Evolutionary conservation across 2,113 vertebrate genomes (phyloP).

Genomic region (Micronisus gabar): DNA sequence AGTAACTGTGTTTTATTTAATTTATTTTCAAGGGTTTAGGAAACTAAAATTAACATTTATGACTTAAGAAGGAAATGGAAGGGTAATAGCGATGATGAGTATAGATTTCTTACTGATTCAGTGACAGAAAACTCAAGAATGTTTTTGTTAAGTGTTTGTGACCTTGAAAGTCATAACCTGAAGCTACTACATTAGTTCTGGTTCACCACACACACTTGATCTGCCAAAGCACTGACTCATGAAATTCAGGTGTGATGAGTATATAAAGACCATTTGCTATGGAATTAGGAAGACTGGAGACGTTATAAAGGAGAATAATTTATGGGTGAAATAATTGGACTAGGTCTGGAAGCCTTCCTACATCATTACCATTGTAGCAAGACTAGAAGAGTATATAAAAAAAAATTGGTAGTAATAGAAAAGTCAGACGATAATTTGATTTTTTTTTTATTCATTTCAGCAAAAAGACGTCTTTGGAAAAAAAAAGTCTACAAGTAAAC

Average conservation of each 20-base stretch:
- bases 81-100: not conserved
- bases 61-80: not conserved
- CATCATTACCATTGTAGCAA: not conserved
- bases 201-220: slow-evolving; percentile 17
- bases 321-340: slow-evolving; percentile 49
- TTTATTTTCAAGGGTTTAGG: not conserved
- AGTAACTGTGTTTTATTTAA: not conserved
- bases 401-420: not conserved
- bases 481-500: not conserved
- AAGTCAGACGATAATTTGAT: not conserved
- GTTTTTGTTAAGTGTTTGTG: not conserved
- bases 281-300: slow-evolving; percentile 56
- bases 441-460: not conserved
- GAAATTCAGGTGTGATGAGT: slow-evolving; percentile 47
- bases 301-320: slow-evolving; percentile 54
- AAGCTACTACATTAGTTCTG: not conserved
- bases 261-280: slow-evolving; percentile 27
- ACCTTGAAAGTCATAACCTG: not conserved
- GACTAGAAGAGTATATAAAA: not conserved
- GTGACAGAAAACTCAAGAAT: not conserved
- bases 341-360: slow-evolving; percentile 47
- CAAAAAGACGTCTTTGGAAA: not conserved
- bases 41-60: not conserved
- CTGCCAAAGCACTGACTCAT: slow-evolving; percentile 35
- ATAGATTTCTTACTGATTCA: not conserved